Percentiles rank a stretch among this genome's conserved stretches.
phyloP scores from a whole-genome alignment of 2,113 vertebrate species.

The Laticauda laticaudata region DNA sequence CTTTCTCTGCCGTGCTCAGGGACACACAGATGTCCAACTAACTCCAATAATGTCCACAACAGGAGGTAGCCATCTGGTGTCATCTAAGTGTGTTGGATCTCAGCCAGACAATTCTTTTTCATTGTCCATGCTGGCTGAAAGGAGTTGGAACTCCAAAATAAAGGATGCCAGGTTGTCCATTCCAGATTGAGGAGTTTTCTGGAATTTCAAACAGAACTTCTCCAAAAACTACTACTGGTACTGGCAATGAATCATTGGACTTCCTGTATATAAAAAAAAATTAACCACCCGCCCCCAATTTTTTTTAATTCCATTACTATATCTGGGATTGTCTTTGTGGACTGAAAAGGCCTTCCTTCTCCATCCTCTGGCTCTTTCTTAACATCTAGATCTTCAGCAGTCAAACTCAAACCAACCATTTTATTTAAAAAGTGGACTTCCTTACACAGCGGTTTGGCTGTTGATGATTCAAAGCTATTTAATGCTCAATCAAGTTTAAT shows the following conservation, averaged over 20 bases:
- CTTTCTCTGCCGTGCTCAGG: background rate
- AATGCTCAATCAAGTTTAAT: background rate
- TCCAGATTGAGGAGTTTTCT: background rate
- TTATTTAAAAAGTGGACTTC: background rate
- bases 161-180: background rate
- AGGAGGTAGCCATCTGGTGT: background rate
- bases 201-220: background rate
- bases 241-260: background rate
- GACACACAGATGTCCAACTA: background rate
- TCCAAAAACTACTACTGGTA: background rate
- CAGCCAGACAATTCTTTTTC: background rate
- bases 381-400: background rate
- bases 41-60: background rate
- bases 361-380: background rate
- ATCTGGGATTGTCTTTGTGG: background rate
- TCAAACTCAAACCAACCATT: background rate
- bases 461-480: background rate
- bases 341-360: background rate
- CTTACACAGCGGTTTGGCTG: background rate
- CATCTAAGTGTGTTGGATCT: background rate
- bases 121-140: background rate
- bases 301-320: too few relatives aligned
- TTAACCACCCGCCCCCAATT: too few relatives aligned
- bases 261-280: background rate
- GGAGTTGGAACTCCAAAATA: background rate